These are phyloP conservation scores for Diprion similis DNA, from an alignment of 1,140 invertebrate species.

Conservation along the genomic window DNA sequence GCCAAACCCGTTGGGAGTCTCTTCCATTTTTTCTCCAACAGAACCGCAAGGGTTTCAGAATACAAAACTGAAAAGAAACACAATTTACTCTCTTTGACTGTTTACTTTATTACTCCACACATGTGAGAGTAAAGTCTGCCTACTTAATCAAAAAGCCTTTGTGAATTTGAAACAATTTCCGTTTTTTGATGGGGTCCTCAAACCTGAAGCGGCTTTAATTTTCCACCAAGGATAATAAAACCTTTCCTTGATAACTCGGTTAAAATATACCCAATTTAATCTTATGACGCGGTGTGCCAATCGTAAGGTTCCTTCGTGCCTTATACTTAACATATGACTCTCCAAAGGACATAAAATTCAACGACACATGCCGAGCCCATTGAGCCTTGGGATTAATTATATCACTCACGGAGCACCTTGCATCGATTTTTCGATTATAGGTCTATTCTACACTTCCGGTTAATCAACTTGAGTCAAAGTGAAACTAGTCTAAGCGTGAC, in stretches of 20 bases:
- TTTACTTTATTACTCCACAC: too few species aligned
- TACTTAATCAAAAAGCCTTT: too few species aligned
- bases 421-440: not conserved
- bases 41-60: too few species aligned
- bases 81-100: too few species aligned
- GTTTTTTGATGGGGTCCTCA: too few species aligned
- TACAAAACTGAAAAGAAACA: too few species aligned
- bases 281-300: not conserved
- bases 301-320: not conserved
- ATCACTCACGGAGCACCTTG: not conserved
- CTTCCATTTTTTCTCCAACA: too few species aligned
- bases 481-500: not conserved
- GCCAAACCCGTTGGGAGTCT: not conserved
- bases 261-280: not conserved
- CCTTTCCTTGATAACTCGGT: not conserved
- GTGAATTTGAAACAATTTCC: too few species aligned
- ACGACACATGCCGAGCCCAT: not conserved
- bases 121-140: too few species aligned
- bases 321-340: not conserved
- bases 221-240: not conserved
- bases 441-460: not conserved
- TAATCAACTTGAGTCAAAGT: not conserved
- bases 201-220: not conserved
- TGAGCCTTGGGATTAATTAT: conserved; percentile 2
- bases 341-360: not conserved